Evolutionary conservation across 2,113 vertebrate genomes (phyloP).

Genomic region (Ailurus styani): DNA sequence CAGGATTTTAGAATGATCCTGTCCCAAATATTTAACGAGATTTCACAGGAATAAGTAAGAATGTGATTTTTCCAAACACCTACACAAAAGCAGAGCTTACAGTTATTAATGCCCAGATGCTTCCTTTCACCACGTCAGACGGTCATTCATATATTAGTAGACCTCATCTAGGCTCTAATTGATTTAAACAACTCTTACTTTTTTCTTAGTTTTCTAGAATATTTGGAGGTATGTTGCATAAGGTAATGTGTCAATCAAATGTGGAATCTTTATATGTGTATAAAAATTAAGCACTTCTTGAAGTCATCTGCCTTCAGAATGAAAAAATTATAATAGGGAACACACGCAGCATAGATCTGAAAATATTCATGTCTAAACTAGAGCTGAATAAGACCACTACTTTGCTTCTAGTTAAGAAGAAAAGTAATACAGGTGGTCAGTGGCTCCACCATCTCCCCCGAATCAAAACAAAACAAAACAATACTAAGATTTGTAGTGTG

Average conservation of each 20-base stretch:
- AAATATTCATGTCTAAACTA: slow-evolving; percentile 8
- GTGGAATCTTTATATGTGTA: not conserved
- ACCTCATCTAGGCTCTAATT: not conserved
- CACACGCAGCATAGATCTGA: not conserved
- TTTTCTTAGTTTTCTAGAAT: not conserved
- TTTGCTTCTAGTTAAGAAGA: not conserved
- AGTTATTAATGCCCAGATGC: not conserved
- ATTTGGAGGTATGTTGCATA: not conserved
- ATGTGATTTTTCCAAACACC: not conserved
- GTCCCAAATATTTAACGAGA: not conserved
- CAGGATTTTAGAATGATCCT: not conserved
- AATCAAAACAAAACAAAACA: not conserved
- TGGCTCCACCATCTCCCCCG: too few relatives aligned
- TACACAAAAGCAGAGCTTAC: not conserved
- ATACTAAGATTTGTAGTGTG: not conserved
- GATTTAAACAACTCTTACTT: not conserved
- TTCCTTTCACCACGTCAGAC: not conserved
- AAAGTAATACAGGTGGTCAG: not conserved
- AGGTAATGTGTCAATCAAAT: not conserved
- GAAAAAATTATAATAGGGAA: not conserved
- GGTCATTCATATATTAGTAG: not conserved
- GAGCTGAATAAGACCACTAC: not conserved
- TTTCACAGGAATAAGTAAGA: not conserved
- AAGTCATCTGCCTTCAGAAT: not conserved
- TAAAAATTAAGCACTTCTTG: not conserved